Evolutionary conservation across 2,113 vertebrate genomes (phyloP).

Genomic region (Trematomus loennbergii): DNA sequence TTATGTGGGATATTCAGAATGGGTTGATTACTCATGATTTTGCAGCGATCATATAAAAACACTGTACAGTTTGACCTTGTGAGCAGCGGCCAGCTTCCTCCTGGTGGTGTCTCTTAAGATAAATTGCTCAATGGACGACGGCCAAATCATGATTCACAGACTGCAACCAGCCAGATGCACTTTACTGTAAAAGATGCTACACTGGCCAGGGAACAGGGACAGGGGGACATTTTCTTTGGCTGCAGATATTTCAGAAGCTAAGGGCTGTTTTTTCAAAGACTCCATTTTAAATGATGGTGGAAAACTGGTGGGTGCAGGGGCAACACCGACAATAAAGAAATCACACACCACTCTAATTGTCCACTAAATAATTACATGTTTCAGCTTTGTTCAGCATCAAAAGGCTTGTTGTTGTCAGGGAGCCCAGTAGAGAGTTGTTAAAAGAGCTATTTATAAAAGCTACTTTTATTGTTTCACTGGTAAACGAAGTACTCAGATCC

Average conservation of each 20-base stretch:
- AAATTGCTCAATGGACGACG: slow-evolving; percentile 11
- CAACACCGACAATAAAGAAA: neutral
- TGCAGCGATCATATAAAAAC: neutral
- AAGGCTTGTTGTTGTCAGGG: slow-evolving; percentile 19
- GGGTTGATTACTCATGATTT: neutral
- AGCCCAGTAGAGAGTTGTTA: slow-evolving; percentile 10
- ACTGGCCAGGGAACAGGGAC: slow-evolving; percentile 14
- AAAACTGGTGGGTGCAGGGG: slow-evolving; percentile 9
- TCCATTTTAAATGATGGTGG: slow-evolving; percentile 28
- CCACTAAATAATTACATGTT: slow-evolving; percentile 8
- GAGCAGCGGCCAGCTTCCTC: slow-evolving; percentile 3
- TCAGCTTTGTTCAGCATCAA: slow-evolving; percentile 16
- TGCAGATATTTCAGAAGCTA: slow-evolving; percentile 48
- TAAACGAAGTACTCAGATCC: neutral
- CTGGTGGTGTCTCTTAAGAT: slow-evolving; percentile 23
- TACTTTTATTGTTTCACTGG: neutral
- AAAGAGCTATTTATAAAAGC: neutral
- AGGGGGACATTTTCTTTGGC: slow-evolving; percentile 27
- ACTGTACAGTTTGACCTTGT: slow-evolving; percentile 34
- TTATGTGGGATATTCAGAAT: neutral
- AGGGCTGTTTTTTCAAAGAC: slow-evolving; percentile 13
- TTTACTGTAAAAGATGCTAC: slow-evolving; percentile 17
- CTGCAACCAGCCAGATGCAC: slow-evolving; percentile 29
- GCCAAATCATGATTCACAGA: slow-evolving; percentile 43
- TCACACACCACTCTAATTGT: slow-evolving; percentile 9